Evolutionary conservation across 2,797 vertebrate species (phyloP).

Genomic region (Iguana delicatissima): DNA sequence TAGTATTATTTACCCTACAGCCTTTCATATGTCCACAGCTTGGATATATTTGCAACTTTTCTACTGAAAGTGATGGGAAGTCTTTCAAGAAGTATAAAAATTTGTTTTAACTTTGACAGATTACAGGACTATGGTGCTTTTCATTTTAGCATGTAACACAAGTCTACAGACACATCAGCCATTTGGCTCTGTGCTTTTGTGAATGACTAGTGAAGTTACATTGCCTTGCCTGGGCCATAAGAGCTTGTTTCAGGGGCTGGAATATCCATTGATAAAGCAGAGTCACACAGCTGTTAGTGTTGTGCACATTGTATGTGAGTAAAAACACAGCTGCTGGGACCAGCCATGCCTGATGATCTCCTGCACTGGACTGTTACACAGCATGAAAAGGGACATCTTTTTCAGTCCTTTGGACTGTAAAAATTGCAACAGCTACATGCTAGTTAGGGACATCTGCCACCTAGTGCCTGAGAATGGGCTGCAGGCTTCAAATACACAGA

Average conservation of each 20-base stretch:
- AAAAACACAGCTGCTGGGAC: no score
- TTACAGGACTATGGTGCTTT: neutral
- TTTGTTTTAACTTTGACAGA: accelerated
- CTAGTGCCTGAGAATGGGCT: neutral
- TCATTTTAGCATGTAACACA: slow-evolving; percentile 1
- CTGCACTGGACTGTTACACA: no score
- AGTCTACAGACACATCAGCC: neutral
- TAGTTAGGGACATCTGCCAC: neutral
- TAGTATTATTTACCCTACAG: neutral
- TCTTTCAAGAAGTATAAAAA: neutral
- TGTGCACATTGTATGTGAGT: no score
- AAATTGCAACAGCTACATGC: no score
- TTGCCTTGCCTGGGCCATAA: no score
- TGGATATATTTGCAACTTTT: neutral
- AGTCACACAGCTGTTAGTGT: no score
- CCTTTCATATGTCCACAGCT: slow-evolving; percentile 7
- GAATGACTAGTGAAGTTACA: neutral
- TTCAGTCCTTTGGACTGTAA: no score
- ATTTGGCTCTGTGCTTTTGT: neutral
- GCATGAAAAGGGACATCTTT: no score
- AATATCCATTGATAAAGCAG: no score
- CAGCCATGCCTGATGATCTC: no score
- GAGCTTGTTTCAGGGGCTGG: no score
- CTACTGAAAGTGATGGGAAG: neutral
- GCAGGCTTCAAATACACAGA: neutral